Conservation (phyloP, 2,888 invertebrate genomes). For the Polydrusus pterygomalis region DNA sequence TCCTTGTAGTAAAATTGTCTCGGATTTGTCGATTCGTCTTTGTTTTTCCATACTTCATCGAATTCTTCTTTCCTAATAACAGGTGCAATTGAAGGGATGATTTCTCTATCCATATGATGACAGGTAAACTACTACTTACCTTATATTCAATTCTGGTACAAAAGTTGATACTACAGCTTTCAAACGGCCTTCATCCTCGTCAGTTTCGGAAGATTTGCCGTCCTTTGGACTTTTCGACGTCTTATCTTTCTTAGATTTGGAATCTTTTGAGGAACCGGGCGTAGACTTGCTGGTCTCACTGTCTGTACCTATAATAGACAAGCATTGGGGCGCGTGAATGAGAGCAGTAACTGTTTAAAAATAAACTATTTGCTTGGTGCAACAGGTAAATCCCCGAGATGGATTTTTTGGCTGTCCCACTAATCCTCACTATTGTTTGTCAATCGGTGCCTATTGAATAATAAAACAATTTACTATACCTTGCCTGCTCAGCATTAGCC, state of each 20-base stretch:
- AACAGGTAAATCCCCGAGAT: too few relatives aligned
- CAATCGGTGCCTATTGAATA: too few relatives aligned
- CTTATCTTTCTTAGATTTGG: slow-evolving; percentile 85
- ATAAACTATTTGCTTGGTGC: too few relatives aligned
- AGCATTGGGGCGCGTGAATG: too few relatives aligned
- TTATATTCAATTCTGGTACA: slow-evolving; percentile 81
- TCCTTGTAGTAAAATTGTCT: slow-evolving; percentile 86
- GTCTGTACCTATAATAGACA: slow-evolving; percentile 77
- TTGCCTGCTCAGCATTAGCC: slow-evolving; percentile 87
- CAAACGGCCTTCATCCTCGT: slow-evolving; percentile 80
- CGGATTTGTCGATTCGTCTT: slow-evolving; percentile 84
- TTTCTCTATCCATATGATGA: too few relatives aligned
- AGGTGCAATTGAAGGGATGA: too few relatives aligned
- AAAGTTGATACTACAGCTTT: slow-evolving; percentile 83
- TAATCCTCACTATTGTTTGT: too few relatives aligned
- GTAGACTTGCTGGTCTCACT: slow-evolving; percentile 88
- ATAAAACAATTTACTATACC: slow-evolving; percentile 73
- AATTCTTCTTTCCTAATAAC: slow-evolving; percentile 79
- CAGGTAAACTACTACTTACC: slow-evolving; percentile 62
- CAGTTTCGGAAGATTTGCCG: slow-evolving; percentile 74
- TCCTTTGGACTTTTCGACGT: slow-evolving; percentile 77
- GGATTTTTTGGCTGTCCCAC: neutral
- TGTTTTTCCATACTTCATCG: slow-evolving; percentile 88
- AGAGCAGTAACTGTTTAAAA: too few relatives aligned
- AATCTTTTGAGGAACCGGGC: slow-evolving; percentile 84